These are phyloP conservation scores for Oophaga sylvatica DNA, from an alignment of 2,797 vertebrate genomes.

Conservation along the genomic window DNA sequence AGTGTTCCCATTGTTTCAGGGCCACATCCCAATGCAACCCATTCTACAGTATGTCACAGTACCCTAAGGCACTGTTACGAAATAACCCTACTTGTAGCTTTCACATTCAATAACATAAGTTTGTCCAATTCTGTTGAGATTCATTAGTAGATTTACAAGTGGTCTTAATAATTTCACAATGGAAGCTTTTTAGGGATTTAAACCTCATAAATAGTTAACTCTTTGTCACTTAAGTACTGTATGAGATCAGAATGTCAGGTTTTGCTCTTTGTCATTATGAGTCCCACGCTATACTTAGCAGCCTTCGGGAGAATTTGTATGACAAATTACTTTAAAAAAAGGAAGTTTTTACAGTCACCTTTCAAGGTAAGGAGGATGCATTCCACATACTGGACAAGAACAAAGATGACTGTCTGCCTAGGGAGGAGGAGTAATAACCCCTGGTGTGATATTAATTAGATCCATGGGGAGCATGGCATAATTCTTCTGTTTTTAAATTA, in stretches of 20 bases:
- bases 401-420: conserved; percentile 48
- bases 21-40: background rate
- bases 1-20: background rate
- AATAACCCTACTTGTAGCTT: background rate
- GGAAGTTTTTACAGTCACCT: conserved; percentile 51
- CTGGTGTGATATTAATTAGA: conserved; percentile 58
- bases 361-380: conserved; percentile 54
- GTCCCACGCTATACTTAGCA: conserved; percentile 53
- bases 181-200: conserved; percentile 2
- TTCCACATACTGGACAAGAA: conserved; percentile 43
- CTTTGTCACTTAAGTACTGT: conserved; percentile 29
- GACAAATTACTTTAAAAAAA: conserved; percentile 55
- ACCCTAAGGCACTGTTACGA: background rate
- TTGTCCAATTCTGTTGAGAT: conserved; percentile 18
- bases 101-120: background rate
- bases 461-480: conserved; percentile 21
- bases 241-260: conserved; percentile 6
- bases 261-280: conserved; percentile 40
- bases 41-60: background rate
- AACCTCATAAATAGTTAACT: conserved; percentile 34
- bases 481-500: conserved; percentile 25
- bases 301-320: conserved; percentile 56
- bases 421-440: conserved; percentile 50
- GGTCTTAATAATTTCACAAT: conserved; percentile 16
- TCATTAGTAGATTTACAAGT: conserved; percentile 28